A percentile compares a stretch with the other conserved stretches of the same genome.
Conservation (phyloP, 2,113 vertebrate species). For the Grantiella picta region DNA sequence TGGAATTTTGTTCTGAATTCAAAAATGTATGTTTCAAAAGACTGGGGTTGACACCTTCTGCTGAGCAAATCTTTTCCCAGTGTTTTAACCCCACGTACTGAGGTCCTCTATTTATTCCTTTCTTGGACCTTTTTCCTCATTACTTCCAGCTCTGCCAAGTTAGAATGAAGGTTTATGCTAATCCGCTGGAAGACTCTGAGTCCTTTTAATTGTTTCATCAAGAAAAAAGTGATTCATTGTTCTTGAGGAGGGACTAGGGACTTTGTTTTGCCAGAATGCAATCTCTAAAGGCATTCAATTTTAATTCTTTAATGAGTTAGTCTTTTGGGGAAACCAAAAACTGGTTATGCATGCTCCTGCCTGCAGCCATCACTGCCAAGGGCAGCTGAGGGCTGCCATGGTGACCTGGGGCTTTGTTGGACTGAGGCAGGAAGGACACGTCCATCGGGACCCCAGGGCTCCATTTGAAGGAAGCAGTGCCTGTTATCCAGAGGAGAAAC, state of each 20-base stretch:
- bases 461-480: neutral
- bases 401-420: neutral
- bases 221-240: neutral
- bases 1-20: neutral
- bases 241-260: neutral
- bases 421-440: neutral
- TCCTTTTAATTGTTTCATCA: neutral
- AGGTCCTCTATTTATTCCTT: neutral
- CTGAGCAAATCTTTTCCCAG: neutral
- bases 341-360: neutral
- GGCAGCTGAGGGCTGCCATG: accelerated
- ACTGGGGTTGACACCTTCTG: neutral
- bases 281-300: neutral
- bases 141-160: neutral
- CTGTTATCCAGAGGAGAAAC: neutral
- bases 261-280: neutral
- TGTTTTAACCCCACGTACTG: neutral
- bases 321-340: neutral
- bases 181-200: neutral
- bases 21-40: neutral
- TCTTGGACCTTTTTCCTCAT: neutral
- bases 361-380: accelerated
- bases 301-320: neutral
- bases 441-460: neutral
- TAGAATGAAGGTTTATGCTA: neutral